These are phyloP conservation scores for Melanerpes aurifrons DNA, from an alignment of 2,113 vertebrate species.

Conservation along the genomic window DNA sequence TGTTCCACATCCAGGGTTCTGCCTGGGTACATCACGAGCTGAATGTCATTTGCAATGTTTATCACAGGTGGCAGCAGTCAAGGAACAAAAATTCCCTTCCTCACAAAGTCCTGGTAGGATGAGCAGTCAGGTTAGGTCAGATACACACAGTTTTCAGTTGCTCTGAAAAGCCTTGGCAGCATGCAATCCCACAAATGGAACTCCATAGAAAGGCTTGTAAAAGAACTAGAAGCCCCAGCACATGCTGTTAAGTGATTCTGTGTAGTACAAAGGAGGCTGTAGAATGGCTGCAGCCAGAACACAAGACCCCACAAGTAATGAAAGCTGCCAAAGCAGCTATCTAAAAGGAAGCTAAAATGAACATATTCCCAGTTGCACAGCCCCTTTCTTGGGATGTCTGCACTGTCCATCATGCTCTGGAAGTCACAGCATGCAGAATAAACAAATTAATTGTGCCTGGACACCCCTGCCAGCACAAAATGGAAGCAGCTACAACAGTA, in stretches of 20 bases:
- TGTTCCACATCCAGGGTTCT: neutral
- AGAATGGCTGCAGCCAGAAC: slow-evolving; percentile 31
- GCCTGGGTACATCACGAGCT: neutral
- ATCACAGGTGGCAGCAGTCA: neutral
- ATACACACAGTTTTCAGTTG: neutral
- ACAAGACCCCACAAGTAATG: neutral
- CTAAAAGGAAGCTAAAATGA: slow-evolving; percentile 37
- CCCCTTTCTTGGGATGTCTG: slow-evolving; percentile 34
- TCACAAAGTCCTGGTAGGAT: neutral
- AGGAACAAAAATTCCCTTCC: neutral
- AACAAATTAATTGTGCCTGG: slow-evolving; percentile 57
- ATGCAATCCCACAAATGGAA: neutral
- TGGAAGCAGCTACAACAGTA: slow-evolving; percentile 51
- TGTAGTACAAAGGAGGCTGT: neutral
- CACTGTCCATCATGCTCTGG: slow-evolving; percentile 30
- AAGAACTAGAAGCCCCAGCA: neutral
- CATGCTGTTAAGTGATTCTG: neutral
- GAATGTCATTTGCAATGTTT: neutral
- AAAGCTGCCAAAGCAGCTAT: slow-evolving; percentile 24
- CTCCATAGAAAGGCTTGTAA: neutral
- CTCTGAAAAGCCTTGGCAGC: neutral
- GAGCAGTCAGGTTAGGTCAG: neutral
- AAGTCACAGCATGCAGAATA: slow-evolving; percentile 13
- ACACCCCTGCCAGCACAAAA: slow-evolving; percentile 46
- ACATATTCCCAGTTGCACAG: neutral